phyloP scores from a whole-genome alignment of 2,113 vertebrate species.

The Pseudorectes ferrugineus region DNA sequence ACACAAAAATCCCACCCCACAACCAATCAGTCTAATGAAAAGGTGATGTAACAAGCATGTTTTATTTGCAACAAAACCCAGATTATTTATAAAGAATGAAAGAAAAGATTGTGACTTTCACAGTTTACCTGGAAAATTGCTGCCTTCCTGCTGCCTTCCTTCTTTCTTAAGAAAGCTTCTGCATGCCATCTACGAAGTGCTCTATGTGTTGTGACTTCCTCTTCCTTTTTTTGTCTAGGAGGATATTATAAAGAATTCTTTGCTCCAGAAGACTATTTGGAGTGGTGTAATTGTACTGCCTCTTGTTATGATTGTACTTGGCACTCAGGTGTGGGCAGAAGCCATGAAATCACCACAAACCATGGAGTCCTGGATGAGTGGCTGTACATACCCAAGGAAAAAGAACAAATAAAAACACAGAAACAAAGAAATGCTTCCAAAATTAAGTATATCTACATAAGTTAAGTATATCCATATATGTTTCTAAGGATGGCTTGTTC shows the following conservation, averaged over 20 bases:
- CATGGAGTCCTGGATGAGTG: constrained; percentile 70
- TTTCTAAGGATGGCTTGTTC: neutral
- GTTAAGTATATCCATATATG: neutral
- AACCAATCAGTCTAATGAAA: neutral
- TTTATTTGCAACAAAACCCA: neutral
- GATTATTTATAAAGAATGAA: neutral
- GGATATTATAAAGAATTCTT: constrained; percentile 77
- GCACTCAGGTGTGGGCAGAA: constrained; percentile 78
- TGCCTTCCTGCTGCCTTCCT: constrained; percentile 56
- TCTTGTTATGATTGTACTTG: constrained; percentile 78
- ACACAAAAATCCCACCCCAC: neutral
- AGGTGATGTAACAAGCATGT: neutral
- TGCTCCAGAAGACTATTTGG: constrained; percentile 84
- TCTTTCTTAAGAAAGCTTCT: constrained; percentile 64
- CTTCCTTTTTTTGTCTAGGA: constrained; percentile 74
- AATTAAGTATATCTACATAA: constrained; percentile 69
- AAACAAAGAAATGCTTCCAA: constrained; percentile 66
- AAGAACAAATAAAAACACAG: constrained; percentile 65
- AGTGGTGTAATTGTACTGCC: constrained; percentile 78
- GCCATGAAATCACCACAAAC: constrained; percentile 78
- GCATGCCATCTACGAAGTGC: constrained; percentile 74
- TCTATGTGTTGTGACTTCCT: constrained; percentile 70
- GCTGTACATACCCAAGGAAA: constrained; percentile 72
- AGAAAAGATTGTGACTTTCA: neutral
- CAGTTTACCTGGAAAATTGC: constrained; percentile 77